Conservation (phyloP, 2,113 vertebrate species). For the Mungos mungo region DNA sequence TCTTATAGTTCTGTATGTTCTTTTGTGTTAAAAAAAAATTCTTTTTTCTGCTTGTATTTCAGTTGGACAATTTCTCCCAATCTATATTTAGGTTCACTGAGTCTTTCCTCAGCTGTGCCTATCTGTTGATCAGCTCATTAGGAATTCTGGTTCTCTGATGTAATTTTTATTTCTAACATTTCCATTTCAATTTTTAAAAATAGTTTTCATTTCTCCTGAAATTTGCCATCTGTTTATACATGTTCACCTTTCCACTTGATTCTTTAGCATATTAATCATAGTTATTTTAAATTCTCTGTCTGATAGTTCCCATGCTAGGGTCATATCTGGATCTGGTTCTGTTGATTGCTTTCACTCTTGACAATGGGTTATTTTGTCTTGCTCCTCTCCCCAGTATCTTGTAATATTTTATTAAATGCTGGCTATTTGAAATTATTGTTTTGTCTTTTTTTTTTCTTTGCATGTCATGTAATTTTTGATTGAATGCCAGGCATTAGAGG, state of each 20-base stretch:
- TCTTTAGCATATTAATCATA: not conserved
- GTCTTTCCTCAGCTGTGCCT: not conserved
- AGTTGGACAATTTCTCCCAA: not conserved
- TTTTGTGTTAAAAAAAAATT: not conserved
- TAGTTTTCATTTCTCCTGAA: not conserved
- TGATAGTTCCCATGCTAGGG: not conserved
- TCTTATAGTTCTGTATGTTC: not conserved
- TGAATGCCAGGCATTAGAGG: not conserved
- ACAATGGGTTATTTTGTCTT: not conserved
- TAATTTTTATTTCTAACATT: slow-evolving; percentile 14
- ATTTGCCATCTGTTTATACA: not conserved
- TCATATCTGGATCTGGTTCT: slow-evolving; percentile 17
- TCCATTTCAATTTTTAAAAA: slow-evolving; percentile 16
- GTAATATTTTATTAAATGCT: not conserved
- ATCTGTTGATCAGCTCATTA: not conserved
- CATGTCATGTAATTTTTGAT: not conserved
- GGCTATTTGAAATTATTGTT: not conserved
- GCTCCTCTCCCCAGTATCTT: not conserved
- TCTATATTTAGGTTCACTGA: not conserved
- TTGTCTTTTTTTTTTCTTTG: not conserved
- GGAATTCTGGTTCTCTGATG: not conserved
- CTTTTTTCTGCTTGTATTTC: not conserved
- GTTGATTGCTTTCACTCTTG: not conserved
- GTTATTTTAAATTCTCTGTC: slow-evolving; percentile 15
- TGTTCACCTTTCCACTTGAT: not conserved